These are phyloP conservation scores for Ammodramus savannarum DNA, from an alignment of 2,113 vertebrate genomes.

Conservation along the genomic window DNA sequence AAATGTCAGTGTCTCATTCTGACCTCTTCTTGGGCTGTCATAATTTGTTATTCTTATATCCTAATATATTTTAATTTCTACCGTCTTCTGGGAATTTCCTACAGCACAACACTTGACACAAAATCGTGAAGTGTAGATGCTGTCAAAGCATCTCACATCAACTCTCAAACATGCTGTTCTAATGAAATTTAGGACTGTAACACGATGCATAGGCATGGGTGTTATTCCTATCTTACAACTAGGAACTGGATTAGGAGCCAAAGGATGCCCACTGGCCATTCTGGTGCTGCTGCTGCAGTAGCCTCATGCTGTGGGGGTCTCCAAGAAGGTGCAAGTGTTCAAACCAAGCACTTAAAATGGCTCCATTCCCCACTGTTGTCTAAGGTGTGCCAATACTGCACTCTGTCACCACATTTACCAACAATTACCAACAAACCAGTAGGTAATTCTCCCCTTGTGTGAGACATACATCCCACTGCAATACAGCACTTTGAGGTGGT, in stretches of 20 bases:
- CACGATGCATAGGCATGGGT: not conserved
- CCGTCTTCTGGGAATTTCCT: not conserved
- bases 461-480: not conserved
- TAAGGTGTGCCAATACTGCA: not conserved
- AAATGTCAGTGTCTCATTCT: constrained; percentile 46
- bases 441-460: not conserved
- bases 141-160: not conserved
- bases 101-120: not conserved
- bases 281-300: not conserved
- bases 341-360: not conserved
- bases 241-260: not conserved
- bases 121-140: not conserved
- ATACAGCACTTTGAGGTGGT: not conserved
- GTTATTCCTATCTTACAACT: not conserved
- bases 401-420: not conserved
- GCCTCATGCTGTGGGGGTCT: not conserved
- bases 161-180: not conserved
- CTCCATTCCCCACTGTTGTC: not conserved
- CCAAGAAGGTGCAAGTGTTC: not conserved
- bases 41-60: constrained; percentile 6
- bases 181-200: not conserved
- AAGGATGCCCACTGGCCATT: not conserved
- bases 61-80: constrained; percentile 25
- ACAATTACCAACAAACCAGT: not conserved
- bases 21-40: constrained; percentile 33